Base-by-base conservation (phyloP, 2,113 vertebrate species). In the Ardeotis arabs region DNA sequence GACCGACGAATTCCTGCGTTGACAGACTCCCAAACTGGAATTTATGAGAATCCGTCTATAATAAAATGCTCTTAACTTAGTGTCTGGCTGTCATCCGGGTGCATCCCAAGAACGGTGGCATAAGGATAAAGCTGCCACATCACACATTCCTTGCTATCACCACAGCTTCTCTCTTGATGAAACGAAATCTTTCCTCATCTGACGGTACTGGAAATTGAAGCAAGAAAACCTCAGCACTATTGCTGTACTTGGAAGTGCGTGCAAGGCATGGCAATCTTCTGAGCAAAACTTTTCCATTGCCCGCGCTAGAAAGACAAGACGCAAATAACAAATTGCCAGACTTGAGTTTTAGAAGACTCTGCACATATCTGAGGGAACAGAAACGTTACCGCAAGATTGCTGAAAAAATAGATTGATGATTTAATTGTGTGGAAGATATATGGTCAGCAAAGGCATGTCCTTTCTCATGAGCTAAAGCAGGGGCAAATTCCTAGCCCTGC, bases 111-210 rank as follows among this genome's bases (percentile, higher is more conserved):
- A 91, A 90, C 12, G 0, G 90, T 95, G 94, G 93, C 91, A 77
- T 6, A 12, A 72, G 85, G 90, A 79, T 53, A 39, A 64, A 75
- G 69, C 94, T 87, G 89, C 93, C 64, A 76, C 85, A 66, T 95
- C 76, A 3, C 74, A 70, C 95, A 87, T 97, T 97, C 89, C 75
- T 91, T 8, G 7, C 78, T 93, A 91, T 95, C 92, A 93, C 93
- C 62, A 17, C 87, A 91, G 80, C 81, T 88, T 56, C 62, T 82
- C 35, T 84, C 68, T 39, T 8, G 59, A 47, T 55, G 85, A 95
- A 93, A 92, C 68, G 60, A 69, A 95, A 95, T 92, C 93, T 90
- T 56, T 29, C 79, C 64, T 87, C 31, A 47, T 49, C 90, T 70
- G 68, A 64, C 68, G 72, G 52, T 77, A 84, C 94, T 84, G 80